Percentiles rank a stretch among this genome's conserved stretches.
Conservation (phyloP, 2,888 invertebrate species). For the Lissocephala sabroskyi region DNA sequence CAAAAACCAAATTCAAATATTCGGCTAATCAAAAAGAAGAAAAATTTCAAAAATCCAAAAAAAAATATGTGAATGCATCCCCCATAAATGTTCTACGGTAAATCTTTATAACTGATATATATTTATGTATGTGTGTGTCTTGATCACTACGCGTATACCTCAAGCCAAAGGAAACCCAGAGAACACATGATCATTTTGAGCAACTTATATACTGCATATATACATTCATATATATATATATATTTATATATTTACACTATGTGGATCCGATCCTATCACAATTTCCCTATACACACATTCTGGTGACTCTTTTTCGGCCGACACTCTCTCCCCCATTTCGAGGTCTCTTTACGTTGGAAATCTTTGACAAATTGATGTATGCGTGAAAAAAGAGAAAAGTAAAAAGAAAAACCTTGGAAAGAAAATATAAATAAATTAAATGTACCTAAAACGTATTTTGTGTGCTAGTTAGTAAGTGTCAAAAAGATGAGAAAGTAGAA, state of each 20-base stretch:
- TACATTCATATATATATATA: slow-evolving; percentile 15
- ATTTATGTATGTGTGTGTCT: slow-evolving; percentile 73
- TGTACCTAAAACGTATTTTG: slow-evolving; percentile 71
- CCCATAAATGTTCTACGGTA: too few relatives aligned
- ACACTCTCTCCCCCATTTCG: slow-evolving; percentile 18
- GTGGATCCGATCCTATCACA: slow-evolving; percentile 10
- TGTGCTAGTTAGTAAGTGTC: slow-evolving; percentile 70
- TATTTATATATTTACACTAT: slow-evolving; percentile 52
- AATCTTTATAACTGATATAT: slow-evolving; percentile 37
- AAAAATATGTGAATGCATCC: too few relatives aligned
- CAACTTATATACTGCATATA: slow-evolving; percentile 28
- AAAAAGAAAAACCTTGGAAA: slow-evolving; percentile 38
- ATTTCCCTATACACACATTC: slow-evolving; percentile 14
- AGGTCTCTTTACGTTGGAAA: slow-evolving; percentile 31
- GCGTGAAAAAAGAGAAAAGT: slow-evolving; percentile 36
- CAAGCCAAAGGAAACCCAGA: slow-evolving; percentile 49
- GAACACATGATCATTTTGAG: slow-evolving; percentile 55
- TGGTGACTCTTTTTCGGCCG: slow-evolving; percentile 26
- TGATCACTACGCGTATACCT: slow-evolving; percentile 75
- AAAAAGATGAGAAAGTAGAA: slow-evolving; percentile 50
- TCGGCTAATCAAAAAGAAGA: slow-evolving; percentile 5
- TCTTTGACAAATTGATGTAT: slow-evolving; percentile 38
- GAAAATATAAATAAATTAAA: slow-evolving; percentile 57
- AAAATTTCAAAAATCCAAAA: slow-evolving; percentile 19
- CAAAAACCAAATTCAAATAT: slow-evolving; percentile 13